phyloP scores from a whole-genome alignment of 2,113 vertebrate genomes.

The Diphyllodes magnificus region DNA sequence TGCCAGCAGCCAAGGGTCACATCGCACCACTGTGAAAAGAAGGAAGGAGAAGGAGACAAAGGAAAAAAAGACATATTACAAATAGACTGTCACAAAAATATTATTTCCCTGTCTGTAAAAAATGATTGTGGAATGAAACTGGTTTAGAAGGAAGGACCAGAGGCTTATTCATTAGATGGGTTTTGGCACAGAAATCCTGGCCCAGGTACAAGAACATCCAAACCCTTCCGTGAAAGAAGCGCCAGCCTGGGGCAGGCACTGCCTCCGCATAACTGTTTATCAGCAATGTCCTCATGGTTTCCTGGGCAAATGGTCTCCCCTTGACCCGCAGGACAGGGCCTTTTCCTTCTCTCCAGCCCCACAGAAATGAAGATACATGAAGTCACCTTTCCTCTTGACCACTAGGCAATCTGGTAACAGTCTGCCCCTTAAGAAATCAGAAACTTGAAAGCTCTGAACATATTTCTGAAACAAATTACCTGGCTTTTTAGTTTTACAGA shows the following conservation, averaged over 20 bases:
- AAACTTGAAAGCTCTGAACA: not conserved
- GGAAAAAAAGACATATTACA: not conserved
- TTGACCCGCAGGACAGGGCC: accelerated
- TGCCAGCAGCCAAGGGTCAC: not conserved
- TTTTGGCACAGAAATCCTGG: not conserved
- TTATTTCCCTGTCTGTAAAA: not conserved
- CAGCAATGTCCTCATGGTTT: not conserved
- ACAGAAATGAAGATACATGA: not conserved
- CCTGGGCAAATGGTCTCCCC: not conserved
- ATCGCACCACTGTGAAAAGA: not conserved
- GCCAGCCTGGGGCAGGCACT: not conserved
- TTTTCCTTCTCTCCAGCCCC: not conserved
- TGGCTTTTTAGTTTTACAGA: not conserved
- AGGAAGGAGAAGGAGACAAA: not conserved
- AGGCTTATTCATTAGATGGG: not conserved
- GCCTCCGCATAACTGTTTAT: accelerated
- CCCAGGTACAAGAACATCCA: not conserved
- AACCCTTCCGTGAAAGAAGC: accelerated
- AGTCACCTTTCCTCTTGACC: not conserved
- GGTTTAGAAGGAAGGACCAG: not conserved
- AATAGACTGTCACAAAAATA: not conserved
- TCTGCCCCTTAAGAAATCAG: accelerated
- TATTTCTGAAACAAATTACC: not conserved
- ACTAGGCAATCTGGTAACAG: not conserved
- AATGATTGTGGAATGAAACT: not conserved